These are phyloP conservation scores for Parauchenoglanis ngamensis DNA, from an alignment of 2,797 vertebrate genomes.

Conservation along the genomic window DNA sequence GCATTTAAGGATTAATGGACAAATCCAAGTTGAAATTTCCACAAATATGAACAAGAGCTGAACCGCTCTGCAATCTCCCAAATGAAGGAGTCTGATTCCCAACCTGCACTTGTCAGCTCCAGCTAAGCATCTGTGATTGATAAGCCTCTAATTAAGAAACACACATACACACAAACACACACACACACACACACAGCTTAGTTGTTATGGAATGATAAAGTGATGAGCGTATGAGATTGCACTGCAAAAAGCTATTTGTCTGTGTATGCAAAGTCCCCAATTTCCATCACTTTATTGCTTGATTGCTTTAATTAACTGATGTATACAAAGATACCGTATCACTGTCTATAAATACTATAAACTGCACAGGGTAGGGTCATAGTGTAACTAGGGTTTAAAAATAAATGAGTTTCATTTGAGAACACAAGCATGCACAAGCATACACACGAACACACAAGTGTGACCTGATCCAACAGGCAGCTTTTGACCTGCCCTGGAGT, in stretches of 20 bases:
- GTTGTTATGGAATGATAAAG: constrained; percentile 28
- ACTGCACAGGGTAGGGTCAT: neutral
- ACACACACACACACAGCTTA: constrained; percentile 22
- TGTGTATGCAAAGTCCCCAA: neutral
- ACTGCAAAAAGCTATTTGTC: constrained; percentile 29
- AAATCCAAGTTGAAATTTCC: constrained; percentile 37
- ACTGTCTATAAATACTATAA: neutral
- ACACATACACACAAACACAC: constrained; percentile 22
- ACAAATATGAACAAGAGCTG: neutral
- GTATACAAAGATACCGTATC: neutral
- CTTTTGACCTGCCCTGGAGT: constrained; percentile 16
- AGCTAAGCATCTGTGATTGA: constrained; percentile 64
- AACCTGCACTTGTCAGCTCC: constrained; percentile 63
- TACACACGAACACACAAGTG: neutral
- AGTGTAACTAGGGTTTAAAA: neutral
- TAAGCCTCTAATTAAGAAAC: constrained; percentile 61
- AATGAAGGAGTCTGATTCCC: constrained; percentile 60
- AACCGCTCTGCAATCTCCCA: constrained; percentile 50
- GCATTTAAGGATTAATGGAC: constrained; percentile 5
- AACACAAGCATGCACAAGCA: neutral
- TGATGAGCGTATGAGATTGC: constrained; percentile 39
- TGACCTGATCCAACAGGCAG: neutral
- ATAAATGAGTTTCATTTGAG: neutral
- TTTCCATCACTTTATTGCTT: constrained; percentile 12
- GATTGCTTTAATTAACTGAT: constrained; percentile 6